These are phyloP conservation scores for Gadopsis bispinosus DNA, from an alignment of 2,797 vertebrate species.

Conservation along the genomic window DNA sequence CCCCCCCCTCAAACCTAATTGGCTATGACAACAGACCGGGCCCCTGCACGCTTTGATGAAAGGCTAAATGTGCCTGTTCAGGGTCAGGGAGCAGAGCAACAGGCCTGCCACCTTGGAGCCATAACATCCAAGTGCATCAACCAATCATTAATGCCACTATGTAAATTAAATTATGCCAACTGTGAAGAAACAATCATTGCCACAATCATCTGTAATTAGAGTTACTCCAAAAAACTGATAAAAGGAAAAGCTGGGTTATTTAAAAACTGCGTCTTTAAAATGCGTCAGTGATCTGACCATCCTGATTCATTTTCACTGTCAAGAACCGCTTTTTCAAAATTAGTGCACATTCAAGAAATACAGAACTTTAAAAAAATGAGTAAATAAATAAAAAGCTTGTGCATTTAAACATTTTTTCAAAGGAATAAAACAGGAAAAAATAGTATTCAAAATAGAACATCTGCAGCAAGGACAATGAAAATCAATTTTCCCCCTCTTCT, in stretches of 20 bases:
- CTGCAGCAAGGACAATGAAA: constrained; percentile 18
- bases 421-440: constrained; percentile 36
- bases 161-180: constrained; percentile 22
- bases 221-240: constrained; percentile 8
- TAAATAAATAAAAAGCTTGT: background rate
- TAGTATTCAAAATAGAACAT: constrained; percentile 20
- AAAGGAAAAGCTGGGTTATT: background rate
- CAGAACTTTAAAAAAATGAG: background rate
- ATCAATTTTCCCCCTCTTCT: constrained; percentile 41
- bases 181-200: background rate
- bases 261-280: background rate
- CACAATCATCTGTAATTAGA: constrained; percentile 4
- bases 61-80: constrained; percentile 21
- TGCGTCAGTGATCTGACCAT: background rate
- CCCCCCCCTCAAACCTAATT: background rate
- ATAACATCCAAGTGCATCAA: constrained; percentile 2
- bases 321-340: background rate
- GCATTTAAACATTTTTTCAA: constrained; percentile 31
- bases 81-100: constrained; percentile 17
- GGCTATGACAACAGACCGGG: constrained; percentile 2
- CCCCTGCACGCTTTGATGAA: background rate
- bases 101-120: background rate
- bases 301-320: background rate
- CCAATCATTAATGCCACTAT: constrained; percentile 2
- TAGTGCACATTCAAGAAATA: constrained; percentile 1